Conservation (phyloP, 2,888 invertebrate genomes). For the Lithosia quadra region DNA sequence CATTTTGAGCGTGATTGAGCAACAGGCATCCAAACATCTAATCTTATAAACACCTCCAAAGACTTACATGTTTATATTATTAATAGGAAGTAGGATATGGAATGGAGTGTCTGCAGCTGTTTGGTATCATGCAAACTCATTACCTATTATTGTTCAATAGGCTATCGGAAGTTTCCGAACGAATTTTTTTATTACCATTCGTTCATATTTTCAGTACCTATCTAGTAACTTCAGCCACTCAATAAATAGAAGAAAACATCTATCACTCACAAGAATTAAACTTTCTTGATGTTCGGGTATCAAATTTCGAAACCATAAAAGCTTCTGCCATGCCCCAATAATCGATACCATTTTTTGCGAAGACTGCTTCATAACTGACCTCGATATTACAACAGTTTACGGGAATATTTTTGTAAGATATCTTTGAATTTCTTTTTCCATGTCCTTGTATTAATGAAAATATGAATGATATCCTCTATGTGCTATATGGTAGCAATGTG, state of each 20-base stretch:
- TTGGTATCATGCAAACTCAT: too few species aligned
- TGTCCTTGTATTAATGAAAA: too few species aligned
- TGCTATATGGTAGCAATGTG: too few species aligned
- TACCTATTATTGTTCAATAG: background rate
- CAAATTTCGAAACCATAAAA: background rate
- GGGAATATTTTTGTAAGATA: background rate
- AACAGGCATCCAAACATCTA: too few species aligned
- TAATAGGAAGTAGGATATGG: too few species aligned
- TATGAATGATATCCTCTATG: too few species aligned
- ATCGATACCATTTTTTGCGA: slow-evolving; percentile 6
- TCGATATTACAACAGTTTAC: background rate
- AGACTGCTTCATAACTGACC: background rate
- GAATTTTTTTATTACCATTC: background rate
- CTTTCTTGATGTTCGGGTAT: background rate
- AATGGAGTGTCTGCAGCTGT: too few species aligned
- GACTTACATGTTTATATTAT: too few species aligned
- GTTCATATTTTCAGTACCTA: background rate
- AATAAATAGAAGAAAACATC: background rate
- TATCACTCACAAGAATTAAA: background rate
- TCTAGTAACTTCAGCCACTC: background rate
- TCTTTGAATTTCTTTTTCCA: background rate
- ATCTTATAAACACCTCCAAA: too few species aligned
- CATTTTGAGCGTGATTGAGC: too few species aligned
- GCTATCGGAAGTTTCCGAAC: too few species aligned
- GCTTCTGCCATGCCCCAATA: background rate